Evolutionary conservation across 2,113 vertebrate species (phyloP).

Genomic region (Plecturocebus donacophilus): DNA sequence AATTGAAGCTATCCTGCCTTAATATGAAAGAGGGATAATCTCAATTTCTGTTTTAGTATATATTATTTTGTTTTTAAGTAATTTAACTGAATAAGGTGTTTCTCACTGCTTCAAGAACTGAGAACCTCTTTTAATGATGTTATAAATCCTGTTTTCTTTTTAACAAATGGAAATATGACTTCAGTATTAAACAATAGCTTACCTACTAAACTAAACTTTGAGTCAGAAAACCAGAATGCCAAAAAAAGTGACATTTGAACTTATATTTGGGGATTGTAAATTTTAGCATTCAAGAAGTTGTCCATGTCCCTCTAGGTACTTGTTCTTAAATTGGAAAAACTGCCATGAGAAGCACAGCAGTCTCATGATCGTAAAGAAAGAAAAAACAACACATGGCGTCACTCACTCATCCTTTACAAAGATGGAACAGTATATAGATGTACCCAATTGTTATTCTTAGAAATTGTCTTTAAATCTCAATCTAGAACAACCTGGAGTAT

Average conservation of each 20-base stretch:
- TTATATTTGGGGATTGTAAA: not conserved
- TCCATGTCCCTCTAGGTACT: not conserved
- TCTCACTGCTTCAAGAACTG: not conserved
- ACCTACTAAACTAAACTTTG: not conserved
- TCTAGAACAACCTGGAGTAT: not conserved
- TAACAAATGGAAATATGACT: slow-evolving; percentile 20
- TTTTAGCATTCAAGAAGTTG: not conserved
- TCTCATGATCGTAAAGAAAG: not conserved
- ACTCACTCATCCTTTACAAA: not conserved
- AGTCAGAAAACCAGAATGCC: not conserved
- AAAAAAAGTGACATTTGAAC: not conserved
- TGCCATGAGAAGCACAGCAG: not conserved
- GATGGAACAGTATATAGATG: not conserved
- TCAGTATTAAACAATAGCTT: not conserved
- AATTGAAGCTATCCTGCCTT: not conserved
- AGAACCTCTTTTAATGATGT: not conserved
- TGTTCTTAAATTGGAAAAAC: not conserved
- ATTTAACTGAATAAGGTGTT: not conserved
- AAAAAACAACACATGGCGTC: not conserved
- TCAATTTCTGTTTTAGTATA: not conserved
- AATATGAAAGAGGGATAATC: not conserved
- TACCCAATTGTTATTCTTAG: not conserved
- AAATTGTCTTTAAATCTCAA: not conserved
- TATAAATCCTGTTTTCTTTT: not conserved
- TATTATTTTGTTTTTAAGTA: not conserved